These are phyloP conservation scores for Pelodytes ibericus DNA, from an alignment of 2,797 vertebrate species.

Conservation along the genomic window DNA sequence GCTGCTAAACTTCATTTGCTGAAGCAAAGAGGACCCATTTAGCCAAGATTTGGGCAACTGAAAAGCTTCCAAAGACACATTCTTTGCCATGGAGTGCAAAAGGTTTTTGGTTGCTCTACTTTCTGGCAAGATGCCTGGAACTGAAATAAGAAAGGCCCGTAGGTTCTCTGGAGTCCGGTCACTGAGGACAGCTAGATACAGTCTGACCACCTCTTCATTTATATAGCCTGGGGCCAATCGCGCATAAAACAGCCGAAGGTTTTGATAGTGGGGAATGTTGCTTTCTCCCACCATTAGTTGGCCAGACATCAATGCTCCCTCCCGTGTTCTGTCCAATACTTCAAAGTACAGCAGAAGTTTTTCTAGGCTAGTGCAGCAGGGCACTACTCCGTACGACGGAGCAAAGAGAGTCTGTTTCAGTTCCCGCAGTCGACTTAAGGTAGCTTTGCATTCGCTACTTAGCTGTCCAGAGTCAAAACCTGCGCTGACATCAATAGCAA, in stretches of 20 bases:
- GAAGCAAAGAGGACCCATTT: slow-evolving; percentile 82
- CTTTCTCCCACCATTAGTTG: slow-evolving; percentile 97
- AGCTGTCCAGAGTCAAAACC: slow-evolving; percentile 87
- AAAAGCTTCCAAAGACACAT: slow-evolving; percentile 83
- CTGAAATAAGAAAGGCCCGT: slow-evolving; percentile 88
- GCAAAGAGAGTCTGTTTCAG: slow-evolving; percentile 92
- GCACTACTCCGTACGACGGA: slow-evolving; percentile 91
- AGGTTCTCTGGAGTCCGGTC: slow-evolving; percentile 89
- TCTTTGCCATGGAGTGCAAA: slow-evolving; percentile 78
- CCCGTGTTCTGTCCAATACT: slow-evolving; percentile 87
- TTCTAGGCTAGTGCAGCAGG: slow-evolving; percentile 88
- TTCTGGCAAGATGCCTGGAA: slow-evolving; percentile 85
- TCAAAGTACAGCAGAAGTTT: slow-evolving; percentile 91
- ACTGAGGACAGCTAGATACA: slow-evolving; percentile 92
- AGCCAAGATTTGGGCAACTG: slow-evolving; percentile 93
- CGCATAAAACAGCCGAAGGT: slow-evolving; percentile 90
- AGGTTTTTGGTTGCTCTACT: slow-evolving; percentile 79
- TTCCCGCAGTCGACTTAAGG: slow-evolving; percentile 83
- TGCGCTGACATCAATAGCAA: slow-evolving; percentile 86
- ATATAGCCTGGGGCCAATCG: slow-evolving; percentile 91
- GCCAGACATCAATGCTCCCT: slow-evolving; percentile 86
- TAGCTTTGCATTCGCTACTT: slow-evolving; percentile 86
- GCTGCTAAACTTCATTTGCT: slow-evolving; percentile 84
- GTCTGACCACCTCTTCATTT: slow-evolving; percentile 89
- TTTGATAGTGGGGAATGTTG: slow-evolving; percentile 95